Evolutionary conservation across 2,888 invertebrate species (phyloP).

Genomic region (Limnephilus auricula): DNA sequence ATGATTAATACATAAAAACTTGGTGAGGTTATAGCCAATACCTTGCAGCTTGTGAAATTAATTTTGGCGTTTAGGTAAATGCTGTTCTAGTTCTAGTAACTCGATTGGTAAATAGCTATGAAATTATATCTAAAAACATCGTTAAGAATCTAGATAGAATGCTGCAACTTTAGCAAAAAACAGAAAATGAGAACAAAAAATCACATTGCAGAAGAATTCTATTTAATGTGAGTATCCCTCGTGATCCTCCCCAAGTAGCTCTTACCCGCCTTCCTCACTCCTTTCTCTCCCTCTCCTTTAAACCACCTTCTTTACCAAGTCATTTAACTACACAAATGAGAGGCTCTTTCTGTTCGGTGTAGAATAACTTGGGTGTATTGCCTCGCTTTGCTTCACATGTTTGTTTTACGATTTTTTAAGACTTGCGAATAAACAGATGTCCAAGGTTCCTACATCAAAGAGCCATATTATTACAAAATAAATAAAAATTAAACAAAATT

Average conservation of each 20-base stretch:
- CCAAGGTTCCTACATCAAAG: background rate
- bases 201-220: background rate
- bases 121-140: background rate
- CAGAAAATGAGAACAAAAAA: background rate
- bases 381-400: slow-evolving; percentile 33
- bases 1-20: background rate
- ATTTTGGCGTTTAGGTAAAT: background rate
- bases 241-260: slow-evolving; percentile 22
- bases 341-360: slow-evolving; percentile 57
- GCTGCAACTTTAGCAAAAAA: background rate
- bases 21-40: background rate
- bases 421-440: background rate
- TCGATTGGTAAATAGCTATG: background rate
- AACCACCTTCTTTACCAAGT: slow-evolving; percentile 45
- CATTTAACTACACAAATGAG: slow-evolving; percentile 64
- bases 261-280: background rate
- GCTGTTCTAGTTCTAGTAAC: background rate
- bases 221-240: background rate
- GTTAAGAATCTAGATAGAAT: background rate
- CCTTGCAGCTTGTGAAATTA: background rate
- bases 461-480: background rate
- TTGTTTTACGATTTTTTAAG: background rate
- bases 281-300: background rate
- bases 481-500: background rate
- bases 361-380: slow-evolving; percentile 56